phyloP scores from a whole-genome alignment of 2,888 invertebrate genomes.

The Strigamia maritima region DNA sequence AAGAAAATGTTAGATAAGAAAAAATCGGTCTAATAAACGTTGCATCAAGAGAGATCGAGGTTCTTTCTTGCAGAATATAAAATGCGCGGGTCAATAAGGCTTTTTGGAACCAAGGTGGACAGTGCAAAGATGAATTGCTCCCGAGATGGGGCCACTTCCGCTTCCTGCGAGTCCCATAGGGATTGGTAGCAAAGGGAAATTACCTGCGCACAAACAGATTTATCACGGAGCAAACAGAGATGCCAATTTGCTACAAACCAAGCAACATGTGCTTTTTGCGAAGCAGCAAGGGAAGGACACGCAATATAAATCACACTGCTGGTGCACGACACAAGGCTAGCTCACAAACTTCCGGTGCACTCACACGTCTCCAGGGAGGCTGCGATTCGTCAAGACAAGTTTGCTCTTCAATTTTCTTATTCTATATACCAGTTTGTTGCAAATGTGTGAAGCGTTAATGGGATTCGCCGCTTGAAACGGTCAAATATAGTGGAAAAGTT shows the following conservation, averaged over 20 bases:
- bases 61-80: not conserved
- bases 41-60: not conserved
- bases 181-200: conserved; percentile 31
- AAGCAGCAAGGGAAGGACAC: conserved; percentile 30
- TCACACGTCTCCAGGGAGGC: conserved; percentile 13
- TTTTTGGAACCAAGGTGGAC: conserved; percentile 23
- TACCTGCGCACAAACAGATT: conserved; percentile 31
- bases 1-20: not conserved
- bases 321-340: not conserved
- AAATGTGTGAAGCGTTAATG: not conserved
- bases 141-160: conserved; percentile 32
- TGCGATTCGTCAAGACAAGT: not conserved
- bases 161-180: conserved; percentile 25
- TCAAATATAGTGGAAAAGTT: not conserved
- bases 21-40: not conserved
- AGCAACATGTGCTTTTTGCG: conserved; percentile 34
- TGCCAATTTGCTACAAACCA: conserved; percentile 34
- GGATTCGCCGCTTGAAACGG: not conserved
- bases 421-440: not conserved
- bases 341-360: conserved; percentile 12
- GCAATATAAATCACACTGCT: conserved; percentile 23
- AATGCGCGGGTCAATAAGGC: conserved; percentile 10
- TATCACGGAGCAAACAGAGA: conserved; percentile 32
- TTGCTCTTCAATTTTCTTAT: not conserved
- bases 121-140: conserved; percentile 32